Evolutionary conservation across 2,888 invertebrate species (phyloP), one percentile per base, ranked within the genome.

Genomic region (Spodoptera picta): DNA sequence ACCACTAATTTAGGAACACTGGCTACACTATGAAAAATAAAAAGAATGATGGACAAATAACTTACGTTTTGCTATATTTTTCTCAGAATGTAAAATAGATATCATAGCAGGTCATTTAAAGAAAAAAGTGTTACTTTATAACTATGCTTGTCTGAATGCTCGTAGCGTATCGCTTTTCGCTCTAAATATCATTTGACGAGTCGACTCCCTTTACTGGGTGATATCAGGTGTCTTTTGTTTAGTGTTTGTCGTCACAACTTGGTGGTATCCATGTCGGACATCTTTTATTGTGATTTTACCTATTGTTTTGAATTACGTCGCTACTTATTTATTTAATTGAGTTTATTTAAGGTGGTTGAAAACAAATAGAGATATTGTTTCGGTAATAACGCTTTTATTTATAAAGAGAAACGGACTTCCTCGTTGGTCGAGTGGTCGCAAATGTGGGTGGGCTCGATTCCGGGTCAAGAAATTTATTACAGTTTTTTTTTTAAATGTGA

Each of bases 121-220:
- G 0, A 45, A 58, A 49, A 59, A 61, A 63, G 58, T 54, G 47
- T 62, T 53, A 51, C 47, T n/a, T 57, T 60, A 43, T 64, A 36
- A 36, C 36, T 73, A 55, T 27, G 27, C 27, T 27, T 3, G 27
- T 27, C 27, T 27, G 36, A 50, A 60, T 61, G 61, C 65, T 63
- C 68, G 80, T 83, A 69, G 81, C 79, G 80, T 83, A 69, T 81
- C 79, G 80, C 82, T 86, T 77, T 65, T 71, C 85, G 86, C 82
- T 86, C 86, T 85, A 81, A 68, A 85, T 79, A 83, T 71, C 77
- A 79, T 77, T 75, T 77, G 80, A 77, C 80, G 68, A 53, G 47
- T 23, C 56, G 76, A 77, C 75, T 71, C 73, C 65, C 77, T 65
- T 73, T 73, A 70, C 63, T 31, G 69, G 60, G 58, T 66, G 60